Evolutionary conservation across 1,140 invertebrate species (phyloP).

Genomic region (Aphidius gifuensis): DNA sequence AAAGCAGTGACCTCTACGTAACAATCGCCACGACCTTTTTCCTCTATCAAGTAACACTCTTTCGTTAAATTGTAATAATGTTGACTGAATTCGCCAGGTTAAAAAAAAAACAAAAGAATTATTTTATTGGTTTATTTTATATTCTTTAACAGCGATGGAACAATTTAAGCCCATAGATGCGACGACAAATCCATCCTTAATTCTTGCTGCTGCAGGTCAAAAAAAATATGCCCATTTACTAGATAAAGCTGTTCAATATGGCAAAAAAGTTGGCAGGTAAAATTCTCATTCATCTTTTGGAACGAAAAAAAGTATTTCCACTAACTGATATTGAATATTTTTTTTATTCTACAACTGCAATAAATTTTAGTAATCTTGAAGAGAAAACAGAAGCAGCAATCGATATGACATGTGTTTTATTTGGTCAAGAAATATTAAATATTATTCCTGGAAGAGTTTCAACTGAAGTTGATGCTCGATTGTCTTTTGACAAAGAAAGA

Average conservation of each 20-base stretch:
- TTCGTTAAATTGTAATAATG: too few relatives aligned
- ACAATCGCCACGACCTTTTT: too few relatives aligned
- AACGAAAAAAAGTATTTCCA: constrained; percentile 7
- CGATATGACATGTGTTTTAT: constrained; percentile 92
- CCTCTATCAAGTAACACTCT: too few relatives aligned
- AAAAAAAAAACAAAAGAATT: not conserved
- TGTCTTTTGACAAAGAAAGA: constrained; percentile 92
- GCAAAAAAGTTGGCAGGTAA: constrained; percentile 67
- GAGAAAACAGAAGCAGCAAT: constrained; percentile 78
- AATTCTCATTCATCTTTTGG: constrained; percentile 32
- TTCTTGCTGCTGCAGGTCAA: constrained; percentile 88
- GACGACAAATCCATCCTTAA: constrained; percentile 97
- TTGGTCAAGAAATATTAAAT: constrained; percentile 96
- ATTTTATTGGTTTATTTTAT: not conserved
- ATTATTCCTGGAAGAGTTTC: constrained; percentile 97
- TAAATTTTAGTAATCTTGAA: constrained; percentile 59
- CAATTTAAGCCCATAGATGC: constrained; percentile 98
- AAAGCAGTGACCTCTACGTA: too few relatives aligned
- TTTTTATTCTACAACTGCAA: not conserved
- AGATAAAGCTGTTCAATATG: constrained; percentile 86
- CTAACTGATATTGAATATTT: constrained; percentile 14
- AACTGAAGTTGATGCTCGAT: constrained; percentile 96
- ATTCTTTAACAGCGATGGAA: constrained; percentile 77
- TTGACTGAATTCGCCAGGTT: too few relatives aligned
- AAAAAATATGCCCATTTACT: constrained; percentile 87